phyloP scores from a whole-genome alignment of 2,797 vertebrate species.

The Karalla daura region DNA sequence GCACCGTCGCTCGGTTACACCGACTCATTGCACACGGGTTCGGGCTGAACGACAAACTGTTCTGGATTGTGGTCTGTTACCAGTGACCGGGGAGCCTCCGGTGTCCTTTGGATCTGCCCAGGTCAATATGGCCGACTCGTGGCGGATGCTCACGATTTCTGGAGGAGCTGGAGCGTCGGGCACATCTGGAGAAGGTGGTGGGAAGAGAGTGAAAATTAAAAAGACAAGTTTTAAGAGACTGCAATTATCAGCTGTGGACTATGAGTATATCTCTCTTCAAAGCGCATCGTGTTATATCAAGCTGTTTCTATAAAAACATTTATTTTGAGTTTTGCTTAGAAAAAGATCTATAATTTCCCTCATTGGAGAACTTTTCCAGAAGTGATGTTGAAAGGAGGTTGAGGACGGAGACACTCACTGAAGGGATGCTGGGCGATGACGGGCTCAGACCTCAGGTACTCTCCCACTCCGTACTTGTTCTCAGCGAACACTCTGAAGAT shows the following conservation, averaged over 20 bases:
- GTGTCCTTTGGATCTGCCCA: slow-evolving; percentile 95
- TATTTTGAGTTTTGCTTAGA: background rate
- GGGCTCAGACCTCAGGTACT: slow-evolving; percentile 94
- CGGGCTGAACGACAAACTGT: background rate
- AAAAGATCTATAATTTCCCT: background rate
- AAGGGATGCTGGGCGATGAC: slow-evolving; percentile 97
- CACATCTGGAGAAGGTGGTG: slow-evolving; percentile 85
- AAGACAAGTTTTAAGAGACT: background rate
- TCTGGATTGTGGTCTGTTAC: slow-evolving; percentile 71
- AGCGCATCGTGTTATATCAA: too few species aligned
- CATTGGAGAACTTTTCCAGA: background rate
- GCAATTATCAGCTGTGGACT: too few species aligned
- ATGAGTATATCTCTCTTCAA: too few species aligned
- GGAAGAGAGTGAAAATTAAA: background rate
- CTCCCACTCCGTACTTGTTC: slow-evolving; percentile 98
- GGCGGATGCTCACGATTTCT: slow-evolving; percentile 89
- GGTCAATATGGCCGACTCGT: slow-evolving; percentile 92
- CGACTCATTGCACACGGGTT: background rate
- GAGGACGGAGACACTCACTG: slow-evolving; percentile 90
- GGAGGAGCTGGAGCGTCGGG: slow-evolving; percentile 96
- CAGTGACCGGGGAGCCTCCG: slow-evolving; percentile 96
- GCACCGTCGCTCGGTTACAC: background rate
- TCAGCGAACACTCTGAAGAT: slow-evolving; percentile 97
- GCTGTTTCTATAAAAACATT: background rate
- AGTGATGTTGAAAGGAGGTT: too few species aligned